Evolutionary conservation across 1,140 invertebrate genomes (phyloP), one percentile per base, ranked within the genome.

Genomic region (Telenomus remus): DNA sequence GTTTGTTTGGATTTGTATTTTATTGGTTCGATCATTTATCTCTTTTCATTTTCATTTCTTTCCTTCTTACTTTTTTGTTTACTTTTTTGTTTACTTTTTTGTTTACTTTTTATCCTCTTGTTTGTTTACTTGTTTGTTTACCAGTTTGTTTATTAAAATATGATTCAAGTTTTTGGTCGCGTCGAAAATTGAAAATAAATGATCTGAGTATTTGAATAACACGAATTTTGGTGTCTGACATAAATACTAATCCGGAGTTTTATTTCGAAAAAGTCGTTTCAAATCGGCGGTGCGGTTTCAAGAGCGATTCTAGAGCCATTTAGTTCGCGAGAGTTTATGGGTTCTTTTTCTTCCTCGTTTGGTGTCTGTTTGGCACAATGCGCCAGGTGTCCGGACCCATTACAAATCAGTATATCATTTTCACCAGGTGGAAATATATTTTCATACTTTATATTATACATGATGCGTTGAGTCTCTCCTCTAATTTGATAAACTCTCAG

Each of bases 361-460:
- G 48, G 5, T 54, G 61, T 53, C 34, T 27, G 37, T 39, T 9
- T 37, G 39, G 48, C 63, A 77, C 74, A 75, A 77, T 70, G 71
- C 59, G 54, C 78, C 78, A 80, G 78, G 78, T 78, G 75, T 78
- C 71, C 56, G 59, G 71, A 66, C 70, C 75, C 75, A 80, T 80
- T 80, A 80, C 79, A 73, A 73, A 61, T 57, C 79, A 64, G 66
- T 80, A 78, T 77, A 80, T 80, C 75, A 80, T 76, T 80, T 80
- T 72, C 76, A 78, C 75, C 79, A 71, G 70, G 63, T 77, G 74
- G 61, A 77, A 76, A 76, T 76, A 71, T 76, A 76, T 76, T 76
- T 76, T 76, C 73, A 60, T 76, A 65, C 48, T n/a, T n/a, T n/a
- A n/a, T n/a, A 64, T 70, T 60, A 59, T 70, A 16, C 33, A 16